Base-by-base conservation (phyloP, 2,888 invertebrate genomes). In the Drosophila peninsularis region DNA sequence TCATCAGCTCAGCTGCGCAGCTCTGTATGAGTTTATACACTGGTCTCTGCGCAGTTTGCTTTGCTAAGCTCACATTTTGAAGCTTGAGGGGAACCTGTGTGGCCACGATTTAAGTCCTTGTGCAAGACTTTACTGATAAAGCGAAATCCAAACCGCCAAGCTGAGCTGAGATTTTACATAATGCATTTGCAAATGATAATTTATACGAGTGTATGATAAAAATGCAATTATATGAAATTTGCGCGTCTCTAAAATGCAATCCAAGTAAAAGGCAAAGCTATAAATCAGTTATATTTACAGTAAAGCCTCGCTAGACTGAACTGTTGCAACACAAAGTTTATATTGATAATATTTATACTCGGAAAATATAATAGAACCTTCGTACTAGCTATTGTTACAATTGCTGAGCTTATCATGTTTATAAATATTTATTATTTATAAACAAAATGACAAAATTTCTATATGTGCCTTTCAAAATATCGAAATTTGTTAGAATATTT, bases 1-100 rank as follows among this genome's bases (percentile, higher is more conserved):
- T 71, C 34, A 61, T 47, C 41, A 27, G 24, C 5, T 45, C 21
- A 52, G 30, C 34, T 44, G 30, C 7, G 11, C 1, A n/a, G n/a
- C 14, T 39, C 19, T 21, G 34, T 34, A 27, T 44, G 0, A n/a
- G n/a, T 27, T 4, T 24, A 14, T 44, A 14, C 14, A 10, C n/a
- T 10, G 11, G n/a, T 27, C 24, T 17, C 13, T 4, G 27, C 52
- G 24, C 50, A 36, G 10, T 24, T 36, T 36, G 50, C 36, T 24
- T 27, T 37, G 52, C 52, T n/a, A 50, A 32, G 49, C 47, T 47
- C 27, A 17, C 44, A 17, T 9, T 17, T 45, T 30, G 0, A 49
- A 21, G 32, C 34, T 10, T 21, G 36, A 14, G 50, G 5, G 10
- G 50, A 21, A 36, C 7, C 36, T 50, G 50, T 45, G 7, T 27